phyloP scores from a whole-genome alignment of 2,888 invertebrate genomes.

The Brassicogethes aeneus region DNA sequence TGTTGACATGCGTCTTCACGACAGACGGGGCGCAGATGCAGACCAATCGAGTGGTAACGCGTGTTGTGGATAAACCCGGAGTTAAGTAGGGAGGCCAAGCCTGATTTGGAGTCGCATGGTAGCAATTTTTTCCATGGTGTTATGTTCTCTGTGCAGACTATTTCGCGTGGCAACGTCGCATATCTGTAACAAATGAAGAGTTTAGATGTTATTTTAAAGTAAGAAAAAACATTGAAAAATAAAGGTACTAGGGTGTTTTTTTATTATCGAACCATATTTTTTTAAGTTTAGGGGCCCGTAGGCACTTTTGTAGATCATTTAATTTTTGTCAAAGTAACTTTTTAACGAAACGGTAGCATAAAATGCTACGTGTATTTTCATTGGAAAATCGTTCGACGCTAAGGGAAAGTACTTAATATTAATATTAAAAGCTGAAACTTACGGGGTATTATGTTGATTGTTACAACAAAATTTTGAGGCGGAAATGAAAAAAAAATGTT shows the following conservation, averaged over 20 bases:
- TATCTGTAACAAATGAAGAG: constrained; percentile 46
- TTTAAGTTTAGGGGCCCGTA: too few species aligned
- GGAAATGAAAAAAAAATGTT: too few species aligned
- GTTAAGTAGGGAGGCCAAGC: constrained; percentile 80
- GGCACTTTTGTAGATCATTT: too few species aligned
- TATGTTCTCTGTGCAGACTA: constrained; percentile 96
- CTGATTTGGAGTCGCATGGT: constrained; percentile 87
- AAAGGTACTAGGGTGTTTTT: too few species aligned
- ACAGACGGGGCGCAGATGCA: constrained; percentile 78
- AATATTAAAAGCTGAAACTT: too few species aligned
- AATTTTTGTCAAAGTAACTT: not conserved
- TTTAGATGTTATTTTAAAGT: not conserved
- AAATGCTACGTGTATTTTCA: too few species aligned
- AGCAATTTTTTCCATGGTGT: constrained; percentile 97
- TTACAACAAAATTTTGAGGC: too few species aligned
- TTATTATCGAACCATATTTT: too few species aligned
- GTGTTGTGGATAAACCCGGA: constrained; percentile 88
- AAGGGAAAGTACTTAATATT: too few species aligned
- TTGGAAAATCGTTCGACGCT: too few species aligned
- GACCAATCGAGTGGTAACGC: constrained; percentile 82
- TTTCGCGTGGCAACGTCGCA: constrained; percentile 89
- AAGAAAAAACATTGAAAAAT: too few species aligned
- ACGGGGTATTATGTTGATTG: too few species aligned
- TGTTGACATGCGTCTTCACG: constrained; percentile 42
- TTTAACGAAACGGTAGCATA: not conserved